phyloP scores from a whole-genome alignment of 1,140 invertebrate genomes.

The Sitobion miscanthi region DNA sequence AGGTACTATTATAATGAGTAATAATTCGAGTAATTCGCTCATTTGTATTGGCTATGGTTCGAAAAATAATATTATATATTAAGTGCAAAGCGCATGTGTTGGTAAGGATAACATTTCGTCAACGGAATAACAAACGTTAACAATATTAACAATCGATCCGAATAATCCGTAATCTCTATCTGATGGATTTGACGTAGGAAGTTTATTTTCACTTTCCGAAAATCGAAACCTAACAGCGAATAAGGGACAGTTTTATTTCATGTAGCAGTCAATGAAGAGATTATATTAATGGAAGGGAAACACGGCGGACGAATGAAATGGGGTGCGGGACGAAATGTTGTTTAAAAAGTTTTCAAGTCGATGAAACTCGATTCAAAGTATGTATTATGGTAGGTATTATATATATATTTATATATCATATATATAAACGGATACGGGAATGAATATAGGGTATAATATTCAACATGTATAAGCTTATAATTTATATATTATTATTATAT shows the following conservation, averaged over 20 bases:
- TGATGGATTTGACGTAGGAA: neutral
- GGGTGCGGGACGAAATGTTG: conserved; percentile 8
- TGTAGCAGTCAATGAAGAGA: conserved; percentile 7
- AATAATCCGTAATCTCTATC: neutral
- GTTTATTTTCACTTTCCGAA: neutral
- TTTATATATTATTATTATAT: neutral
- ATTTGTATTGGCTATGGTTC: neutral
- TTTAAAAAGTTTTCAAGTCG: conserved; percentile 12
- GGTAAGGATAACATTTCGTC: neutral
- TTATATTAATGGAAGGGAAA: conserved; percentile 8
- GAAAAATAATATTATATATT: neutral
- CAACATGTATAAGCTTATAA: neutral
- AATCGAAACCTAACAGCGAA: neutral
- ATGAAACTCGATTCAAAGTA: neutral
- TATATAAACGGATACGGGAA: neutral
- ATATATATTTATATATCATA: no score
- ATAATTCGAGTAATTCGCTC: neutral
- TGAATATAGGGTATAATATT: neutral
- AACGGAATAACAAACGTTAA: neutral
- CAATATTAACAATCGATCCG: neutral
- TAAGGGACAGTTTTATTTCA: conserved; percentile 5
- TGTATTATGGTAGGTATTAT: neutral
- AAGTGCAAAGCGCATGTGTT: neutral
- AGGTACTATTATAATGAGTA: neutral
- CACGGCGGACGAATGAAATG: neutral